phyloP scores from a whole-genome alignment of 2,113 vertebrate genomes.

The Oncorhynchus nerka region DNA sequence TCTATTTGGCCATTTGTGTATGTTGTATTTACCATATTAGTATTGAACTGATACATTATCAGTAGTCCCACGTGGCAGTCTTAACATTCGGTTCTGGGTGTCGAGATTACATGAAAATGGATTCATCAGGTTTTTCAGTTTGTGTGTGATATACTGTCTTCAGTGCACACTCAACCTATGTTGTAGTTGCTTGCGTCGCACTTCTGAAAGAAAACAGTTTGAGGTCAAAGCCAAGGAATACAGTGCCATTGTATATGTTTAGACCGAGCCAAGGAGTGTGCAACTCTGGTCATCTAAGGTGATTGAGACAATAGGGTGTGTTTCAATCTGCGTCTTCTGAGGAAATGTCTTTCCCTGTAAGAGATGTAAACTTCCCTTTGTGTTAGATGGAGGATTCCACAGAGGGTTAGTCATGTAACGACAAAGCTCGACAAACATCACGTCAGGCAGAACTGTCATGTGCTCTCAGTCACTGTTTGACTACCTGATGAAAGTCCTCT shows the following conservation, averaged over 20 bases:
- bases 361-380: background rate
- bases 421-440: constrained; percentile 60
- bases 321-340: background rate
- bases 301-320: constrained; percentile 6
- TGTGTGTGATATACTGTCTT: too few species aligned
- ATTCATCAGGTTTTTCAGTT: too few species aligned
- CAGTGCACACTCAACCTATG: background rate
- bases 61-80: too few species aligned
- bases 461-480: constrained; percentile 52
- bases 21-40: too few species aligned
- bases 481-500: constrained; percentile 48
- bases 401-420: constrained; percentile 46
- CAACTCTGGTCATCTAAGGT: constrained; percentile 7
- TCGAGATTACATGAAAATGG: too few species aligned
- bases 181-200: background rate
- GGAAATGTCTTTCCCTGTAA: background rate
- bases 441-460: constrained; percentile 50
- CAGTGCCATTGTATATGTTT: background rate
- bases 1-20: background rate
- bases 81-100: background rate
- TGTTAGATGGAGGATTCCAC: constrained; percentile 35
- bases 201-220: background rate
- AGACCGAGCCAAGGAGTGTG: background rate
- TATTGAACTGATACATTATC: too few species aligned
- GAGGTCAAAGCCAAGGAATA: background rate